Evolutionary conservation across 2,888 invertebrate species (phyloP), one percentile per base, ranked within the genome.

Genomic region (Cosmia trapezina): DNA sequence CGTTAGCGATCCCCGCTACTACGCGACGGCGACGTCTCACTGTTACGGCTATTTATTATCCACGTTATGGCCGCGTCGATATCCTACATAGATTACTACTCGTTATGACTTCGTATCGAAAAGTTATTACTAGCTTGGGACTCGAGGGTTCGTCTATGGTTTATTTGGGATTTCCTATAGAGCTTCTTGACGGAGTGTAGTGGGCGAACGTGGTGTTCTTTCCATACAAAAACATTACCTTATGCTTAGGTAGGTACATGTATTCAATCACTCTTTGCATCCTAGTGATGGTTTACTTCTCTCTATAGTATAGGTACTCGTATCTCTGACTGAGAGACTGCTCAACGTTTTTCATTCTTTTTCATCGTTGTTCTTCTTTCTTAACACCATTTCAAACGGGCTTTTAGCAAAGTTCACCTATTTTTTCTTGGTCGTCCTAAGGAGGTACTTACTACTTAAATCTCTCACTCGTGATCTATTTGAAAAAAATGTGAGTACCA

Each of bases 41-140:
- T 66, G 41, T 70, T 45, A 54, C 37, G 37, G 56, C 43, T 81
- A 71, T 66, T 75, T 81, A 71, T 66, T 75, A 49, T 51, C 57
- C 4, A 14, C 70, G 22, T 70, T 65, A 81, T 54, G 28, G 47
- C 65, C 56, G 73, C 49, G 59, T 22, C 69, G 67, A 76, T 81
- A 84, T 68, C 68, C 76, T 76, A 45, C 75, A 56, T 61, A 81
- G 70, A 81, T 81, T 70, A 70, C 33, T 41, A 47, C 57, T 62
- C 59, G 67, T 80, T 81, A 80, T 65, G 53, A 75, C 57, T 56
- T 33, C 53, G 73, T 74, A 47, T 70, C 60, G 63, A 54, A n/a
- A 17, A 14, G 33, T 61, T 57, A 7, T 54, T 49, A 70, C 57
- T 59, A 67, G 66, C 37, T 47, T 33, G 37, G 4, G 14, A 28